Base-by-base conservation (phyloP, 2,113 vertebrate species). In the Pyrgilauda ruficollis region DNA sequence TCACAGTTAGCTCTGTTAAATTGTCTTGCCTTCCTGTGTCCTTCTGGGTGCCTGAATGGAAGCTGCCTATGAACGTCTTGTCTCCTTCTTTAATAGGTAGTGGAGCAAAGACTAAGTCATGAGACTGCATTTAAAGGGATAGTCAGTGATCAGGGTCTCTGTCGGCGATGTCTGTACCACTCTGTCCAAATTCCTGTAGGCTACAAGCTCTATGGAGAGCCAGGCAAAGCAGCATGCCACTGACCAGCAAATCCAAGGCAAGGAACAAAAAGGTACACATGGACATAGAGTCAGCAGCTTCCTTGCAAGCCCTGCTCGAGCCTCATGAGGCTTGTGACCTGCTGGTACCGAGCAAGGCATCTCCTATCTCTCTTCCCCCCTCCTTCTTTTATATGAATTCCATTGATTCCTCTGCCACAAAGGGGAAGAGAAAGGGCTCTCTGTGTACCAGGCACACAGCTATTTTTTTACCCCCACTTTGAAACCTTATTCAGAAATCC, bases 141-240 rank as follows among this genome's bases (percentile, higher is more conserved):
- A 97, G 95, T 97, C 96, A 97, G 98, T 90, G 98, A 97, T 96
- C 84, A 97, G 97, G 95, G 98, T 98, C 98, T 98, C 98, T 97
- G 95, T 98, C 98, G 98, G 99, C 97, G 98, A 99, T 98, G 98
- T 99, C 99, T 98, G 98, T 99, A 98, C 99, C 99, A 99, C 98
- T 98, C 98, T 88, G 97, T 97, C 97, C 97, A 98, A 98, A 98
- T 98, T 98, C 98, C 98, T 98, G 97, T 98, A 97, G 95, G 94
- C 95, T 97, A 96, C 98, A 97, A 97, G 94, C 97, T 97, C 98
- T 97, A 97, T 98, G 97, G 97, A 97, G 98, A 98, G 98, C 98
- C 98, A 98, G 98, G 98, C 98, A 97, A 98, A 97, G 98, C 98
- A 97, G 98, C 98, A 98, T 97, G 98, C 96, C 97, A 94, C 96